Base-by-base conservation (phyloP, 1,140 invertebrate species). In the Drosophila malerkotliana region DNA sequence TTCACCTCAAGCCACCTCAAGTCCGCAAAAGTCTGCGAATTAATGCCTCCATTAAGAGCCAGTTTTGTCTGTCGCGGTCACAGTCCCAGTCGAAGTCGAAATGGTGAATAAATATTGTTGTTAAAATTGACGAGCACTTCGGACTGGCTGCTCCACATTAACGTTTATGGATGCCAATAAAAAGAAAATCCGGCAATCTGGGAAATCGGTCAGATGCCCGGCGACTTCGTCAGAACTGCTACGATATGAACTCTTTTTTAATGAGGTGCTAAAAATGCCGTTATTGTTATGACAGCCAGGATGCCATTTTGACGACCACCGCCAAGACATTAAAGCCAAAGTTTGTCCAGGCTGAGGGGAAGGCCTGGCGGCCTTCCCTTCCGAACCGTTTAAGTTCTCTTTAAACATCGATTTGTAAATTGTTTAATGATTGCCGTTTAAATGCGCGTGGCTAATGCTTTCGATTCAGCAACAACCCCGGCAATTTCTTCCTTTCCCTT, bases 381-480 rank as follows among this genome's bases (percentile, higher is more conserved):
- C 24, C 15, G 45, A 12, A 58, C 34, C 63, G 63, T 49, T 81
- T 66, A 75, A 81, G 56, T 56, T 60, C 56, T 75, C 80, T 87
- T 87, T 89, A 89, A 90, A 89, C 77, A 90, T 89, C 84, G 84
- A 89, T 89, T 89, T 89, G 84, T 89, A 89, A 89, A 89, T 89
- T 89, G 84, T 84, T 87, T 88, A 88, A 89, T 77, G 83, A 88
- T 88, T 88, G 84, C 72, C 52, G 76, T 63, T 67, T 88, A 88
- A 88, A 88, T 79, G 84, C 79, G 83, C 83, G 84, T 88, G 52
- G 76, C 83, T 83, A 88, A 88, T 88, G 84, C 63, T 14, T 53
- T 49, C 18, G 63, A 15, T 34, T 21, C 47, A 53, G 37, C 34
- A 41, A 67, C 63, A 41, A 67, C 63, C 63, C 63, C 28, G 57